phyloP scores from a whole-genome alignment of 2,797 vertebrate genomes.

The Spheniscus humboldti region DNA sequence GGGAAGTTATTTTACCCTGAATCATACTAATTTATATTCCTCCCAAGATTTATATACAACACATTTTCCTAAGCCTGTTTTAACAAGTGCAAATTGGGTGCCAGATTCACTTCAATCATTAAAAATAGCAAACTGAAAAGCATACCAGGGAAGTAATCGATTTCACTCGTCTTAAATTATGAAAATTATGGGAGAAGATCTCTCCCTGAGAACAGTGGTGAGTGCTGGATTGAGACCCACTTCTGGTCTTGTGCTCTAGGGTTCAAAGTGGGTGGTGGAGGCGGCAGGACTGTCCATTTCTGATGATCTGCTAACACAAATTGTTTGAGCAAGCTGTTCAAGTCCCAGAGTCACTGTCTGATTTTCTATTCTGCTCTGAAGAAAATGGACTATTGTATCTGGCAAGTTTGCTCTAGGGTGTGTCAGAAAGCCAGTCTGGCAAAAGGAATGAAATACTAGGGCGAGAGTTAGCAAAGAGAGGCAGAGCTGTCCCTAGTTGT shows the following conservation, averaged over 20 bases:
- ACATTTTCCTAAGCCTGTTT: neutral
- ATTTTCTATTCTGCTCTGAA: neutral
- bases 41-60: constrained; percentile 3
- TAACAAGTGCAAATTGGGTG: constrained; percentile 16
- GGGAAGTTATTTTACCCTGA: neutral
- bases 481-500: neutral
- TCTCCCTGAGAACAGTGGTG: neutral
- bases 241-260: neutral
- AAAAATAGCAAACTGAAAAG: neutral
- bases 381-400: neutral
- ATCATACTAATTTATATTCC: neutral
- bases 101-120: neutral
- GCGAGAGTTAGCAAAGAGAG: neutral
- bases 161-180: neutral
- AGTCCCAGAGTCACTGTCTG: neutral
- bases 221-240: neutral
- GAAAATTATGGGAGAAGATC: neutral
- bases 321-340: neutral
- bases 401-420: neutral
- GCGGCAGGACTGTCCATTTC: neutral
- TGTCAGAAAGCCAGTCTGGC: neutral
- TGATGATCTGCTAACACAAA: neutral
- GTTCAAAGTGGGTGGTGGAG: neutral
- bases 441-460: neutral
- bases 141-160: neutral